These are phyloP conservation scores for Calameuta pallipes DNA, from an alignment of 2,888 invertebrate species.

Conservation along the genomic window DNA sequence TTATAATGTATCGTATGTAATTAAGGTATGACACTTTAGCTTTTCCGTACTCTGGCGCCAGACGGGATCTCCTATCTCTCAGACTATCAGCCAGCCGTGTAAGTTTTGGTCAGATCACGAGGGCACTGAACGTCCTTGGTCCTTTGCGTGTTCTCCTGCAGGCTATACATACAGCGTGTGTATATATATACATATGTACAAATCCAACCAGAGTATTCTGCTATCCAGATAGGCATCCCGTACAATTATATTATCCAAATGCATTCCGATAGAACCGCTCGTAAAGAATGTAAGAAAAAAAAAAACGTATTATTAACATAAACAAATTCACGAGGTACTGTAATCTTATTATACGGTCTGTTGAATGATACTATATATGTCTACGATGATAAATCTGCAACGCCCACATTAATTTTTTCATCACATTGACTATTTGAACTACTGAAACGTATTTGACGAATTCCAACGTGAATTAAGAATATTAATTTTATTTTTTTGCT, in stretches of 20 bases:
- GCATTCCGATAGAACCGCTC: not conserved
- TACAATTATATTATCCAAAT: not conserved
- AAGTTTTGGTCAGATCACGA: conserved; percentile 27
- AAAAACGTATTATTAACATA: not conserved
- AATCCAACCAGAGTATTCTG: not conserved
- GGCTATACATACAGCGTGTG: not conserved
- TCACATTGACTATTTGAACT: not conserved
- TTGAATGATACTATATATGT: not conserved
- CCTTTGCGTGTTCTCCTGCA: conserved; percentile 26
- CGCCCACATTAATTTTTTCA: not conserved
- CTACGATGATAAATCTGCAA: not conserved
- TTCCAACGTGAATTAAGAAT: not conserved
- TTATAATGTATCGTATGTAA: conserved; percentile 1
- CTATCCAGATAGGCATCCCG: not conserved
- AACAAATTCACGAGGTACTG: not conserved
- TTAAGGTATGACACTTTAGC: conserved; percentile 5
- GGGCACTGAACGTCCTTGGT: conserved; percentile 58
- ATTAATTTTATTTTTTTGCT: not conserved
- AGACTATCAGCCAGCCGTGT: conserved; percentile 14
- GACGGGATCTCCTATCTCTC: conserved; percentile 22
- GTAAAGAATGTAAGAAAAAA: not conserved
- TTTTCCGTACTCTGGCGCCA: conserved; percentile 44
- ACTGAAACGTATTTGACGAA: not conserved
- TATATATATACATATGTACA: not conserved
- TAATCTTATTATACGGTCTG: not conserved